Evolutionary conservation across 2,113 vertebrate genomes (phyloP).

Genomic region (Cepphus grylle): DNA sequence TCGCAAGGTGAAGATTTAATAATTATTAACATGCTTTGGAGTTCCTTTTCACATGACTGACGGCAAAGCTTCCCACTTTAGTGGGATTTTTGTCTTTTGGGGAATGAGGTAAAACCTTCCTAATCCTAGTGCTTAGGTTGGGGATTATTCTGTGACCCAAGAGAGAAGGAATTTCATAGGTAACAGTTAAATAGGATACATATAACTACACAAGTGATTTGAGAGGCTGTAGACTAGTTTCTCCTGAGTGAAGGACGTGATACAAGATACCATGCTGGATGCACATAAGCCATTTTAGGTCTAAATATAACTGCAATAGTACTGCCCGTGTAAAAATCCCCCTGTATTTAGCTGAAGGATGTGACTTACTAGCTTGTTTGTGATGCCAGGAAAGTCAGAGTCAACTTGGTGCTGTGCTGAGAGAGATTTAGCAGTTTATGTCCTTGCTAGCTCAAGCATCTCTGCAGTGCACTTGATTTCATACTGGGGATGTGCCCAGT

Average conservation of each 20-base stretch:
- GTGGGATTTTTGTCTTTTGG: neutral
- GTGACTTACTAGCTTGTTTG: neutral
- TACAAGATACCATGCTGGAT: neutral
- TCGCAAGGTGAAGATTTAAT: neutral
- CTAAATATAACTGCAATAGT: neutral
- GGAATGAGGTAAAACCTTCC: constrained; percentile 27
- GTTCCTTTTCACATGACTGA: neutral
- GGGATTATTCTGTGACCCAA: neutral
- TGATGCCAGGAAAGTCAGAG: constrained; percentile 10
- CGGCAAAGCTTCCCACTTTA: neutral
- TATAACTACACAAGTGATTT: neutral
- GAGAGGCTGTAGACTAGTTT: neutral
- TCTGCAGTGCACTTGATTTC: constrained; percentile 12
- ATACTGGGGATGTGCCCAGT: neutral
- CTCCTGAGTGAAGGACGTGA: neutral
- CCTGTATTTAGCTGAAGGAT: neutral
- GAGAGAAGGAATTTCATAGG: neutral
- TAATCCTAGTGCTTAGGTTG: neutral
- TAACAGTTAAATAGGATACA: neutral
- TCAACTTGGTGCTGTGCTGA: neutral
- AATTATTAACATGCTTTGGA: neutral
- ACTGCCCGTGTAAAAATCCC: neutral
- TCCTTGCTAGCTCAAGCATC: constrained; percentile 4
- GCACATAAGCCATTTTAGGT: neutral
- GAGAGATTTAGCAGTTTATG: constrained; percentile 29